Conservation (phyloP, 2,797 vertebrate species). For the Nothura maculosa region DNA sequence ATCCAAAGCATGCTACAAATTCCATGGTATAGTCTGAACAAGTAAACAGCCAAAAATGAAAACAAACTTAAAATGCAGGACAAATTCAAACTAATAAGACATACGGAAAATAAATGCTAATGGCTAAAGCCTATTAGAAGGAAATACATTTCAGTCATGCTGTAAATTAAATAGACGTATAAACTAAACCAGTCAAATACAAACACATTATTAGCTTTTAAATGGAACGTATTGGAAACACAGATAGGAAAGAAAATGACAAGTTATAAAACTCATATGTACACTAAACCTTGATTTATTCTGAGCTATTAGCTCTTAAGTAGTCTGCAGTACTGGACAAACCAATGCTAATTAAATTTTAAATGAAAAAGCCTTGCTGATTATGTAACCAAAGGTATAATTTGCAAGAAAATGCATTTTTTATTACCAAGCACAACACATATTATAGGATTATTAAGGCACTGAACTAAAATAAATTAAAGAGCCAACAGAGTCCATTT, state of each 20-base stretch:
- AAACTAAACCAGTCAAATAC: constrained; percentile 39
- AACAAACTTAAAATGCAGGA: not conserved
- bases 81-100: not conserved
- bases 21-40: not conserved
- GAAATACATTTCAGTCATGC: constrained; percentile 7
- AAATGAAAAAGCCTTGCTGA: constrained; percentile 31
- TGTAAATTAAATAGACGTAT: constrained; percentile 46
- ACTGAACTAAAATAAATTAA: constrained; percentile 11
- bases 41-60: not conserved
- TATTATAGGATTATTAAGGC: not conserved
- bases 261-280: constrained; percentile 30
- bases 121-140: constrained; percentile 8
- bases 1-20: not conserved
- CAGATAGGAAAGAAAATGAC: constrained; percentile 20
- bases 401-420: constrained; percentile 37
- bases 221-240: constrained; percentile 42
- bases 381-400: constrained; percentile 4
- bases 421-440: constrained; percentile 25
- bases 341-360: constrained; percentile 53
- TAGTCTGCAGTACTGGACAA: constrained; percentile 35
- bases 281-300: constrained; percentile 53
- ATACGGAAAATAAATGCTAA: constrained; percentile 34
- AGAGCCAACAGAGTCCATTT: not conserved
- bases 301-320: constrained; percentile 42
- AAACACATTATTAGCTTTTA: constrained; percentile 58